Evolutionary conservation across 53 echinoderm and acorn worm genomes (phyloP), one percentile per base, ranked within the genome.

Genomic region (Arbacia lixula): DNA sequence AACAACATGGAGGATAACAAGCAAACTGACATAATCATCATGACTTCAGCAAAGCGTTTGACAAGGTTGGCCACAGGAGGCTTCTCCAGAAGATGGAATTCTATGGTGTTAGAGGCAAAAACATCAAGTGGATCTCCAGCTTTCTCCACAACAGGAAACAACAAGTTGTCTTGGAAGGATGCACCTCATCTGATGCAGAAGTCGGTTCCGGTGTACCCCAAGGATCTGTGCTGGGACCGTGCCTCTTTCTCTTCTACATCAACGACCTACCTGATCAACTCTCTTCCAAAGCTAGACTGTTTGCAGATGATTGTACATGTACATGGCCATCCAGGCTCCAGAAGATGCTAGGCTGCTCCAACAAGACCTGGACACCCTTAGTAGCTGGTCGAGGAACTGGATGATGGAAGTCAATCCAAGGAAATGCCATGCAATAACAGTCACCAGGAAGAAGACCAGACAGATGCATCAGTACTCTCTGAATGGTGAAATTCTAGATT

Each of bases 301-400:
- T 87, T 78, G 87, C 87, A 17, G 80, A 85, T 72, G 85, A 85
- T n/a, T n/a, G n/a, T n/a, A n/a, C n/a, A n/a, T n/a, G n/a, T n/a
- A n/a, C n/a, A n/a, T n/a, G n/a, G n/a, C n/a, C n/a, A 68, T 68
- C 42, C 38, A 68, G 68, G 8, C 68, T 6, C 36, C 17, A 29
- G 38, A 33, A 6, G 68, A 68, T 68, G 49, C 73, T 12, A 31
- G 53, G 6, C 35, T 26, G 16, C 36, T 55, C 22, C 54, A 76
- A 12, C 28, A n/a, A 9, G 76, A 76, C 37, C 76, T 76, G 8
- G 36, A 76, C 30, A 32, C 52, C n/a, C 33, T 76, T n/a, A 16
- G 54, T 35, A 21, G 34, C 17, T 53, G 76, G 57, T 53, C 36
- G 12, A 36, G 10, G 5, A 36, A 26, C 30, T 76, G 57, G 76